Conservation (phyloP, 37 sponge, comb jelly and placozoan genomes). For the Theonella swinhoei region DNA sequence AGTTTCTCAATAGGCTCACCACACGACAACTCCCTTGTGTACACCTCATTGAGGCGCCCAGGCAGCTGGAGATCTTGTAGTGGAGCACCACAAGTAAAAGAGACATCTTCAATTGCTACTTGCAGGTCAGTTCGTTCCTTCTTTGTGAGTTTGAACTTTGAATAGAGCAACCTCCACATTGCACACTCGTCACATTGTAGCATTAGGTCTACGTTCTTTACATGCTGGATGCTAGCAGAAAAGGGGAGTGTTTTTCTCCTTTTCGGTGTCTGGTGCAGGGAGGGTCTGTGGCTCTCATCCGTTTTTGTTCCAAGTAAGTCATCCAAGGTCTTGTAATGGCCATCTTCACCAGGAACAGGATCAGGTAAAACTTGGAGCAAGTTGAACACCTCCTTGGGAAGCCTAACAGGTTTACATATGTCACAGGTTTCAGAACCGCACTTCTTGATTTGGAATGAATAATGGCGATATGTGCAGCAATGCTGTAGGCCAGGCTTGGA, state of each 20-base stretch:
- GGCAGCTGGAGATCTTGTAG: constrained; percentile 22
- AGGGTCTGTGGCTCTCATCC: constrained; percentile 9
- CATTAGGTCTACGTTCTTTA: constrained; percentile 35
- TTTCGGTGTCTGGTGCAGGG: constrained; percentile 8
- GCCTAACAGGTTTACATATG: constrained; percentile 36
- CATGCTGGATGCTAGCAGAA: constrained; percentile 32
- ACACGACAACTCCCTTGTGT: constrained; percentile 1
- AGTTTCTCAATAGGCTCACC: constrained; percentile 16
- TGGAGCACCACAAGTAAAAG: neutral
- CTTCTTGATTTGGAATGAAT: constrained; percentile 45
- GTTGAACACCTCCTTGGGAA: constrained; percentile 7
- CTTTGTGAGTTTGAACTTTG: constrained; percentile 9
- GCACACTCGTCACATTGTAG: constrained; percentile 38
- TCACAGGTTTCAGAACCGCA: constrained; percentile 24
- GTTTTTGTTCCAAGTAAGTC: constrained; percentile 8
- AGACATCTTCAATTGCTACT: too few relatives aligned
- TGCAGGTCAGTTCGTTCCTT: constrained; percentile 31
- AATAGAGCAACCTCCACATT: constrained; percentile 32
- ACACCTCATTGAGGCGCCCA: neutral
- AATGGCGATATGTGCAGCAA: constrained; percentile 48
- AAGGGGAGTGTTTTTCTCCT: constrained; percentile 40
- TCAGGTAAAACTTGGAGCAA: constrained; percentile 10
- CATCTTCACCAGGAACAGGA: constrained; percentile 37
- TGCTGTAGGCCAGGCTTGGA: neutral
- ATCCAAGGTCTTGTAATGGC: constrained; percentile 17